These are phyloP conservation scores for Myxocyprinus asiaticus DNA, from an alignment of 2,113 vertebrate genomes.

Conservation along the genomic window DNA sequence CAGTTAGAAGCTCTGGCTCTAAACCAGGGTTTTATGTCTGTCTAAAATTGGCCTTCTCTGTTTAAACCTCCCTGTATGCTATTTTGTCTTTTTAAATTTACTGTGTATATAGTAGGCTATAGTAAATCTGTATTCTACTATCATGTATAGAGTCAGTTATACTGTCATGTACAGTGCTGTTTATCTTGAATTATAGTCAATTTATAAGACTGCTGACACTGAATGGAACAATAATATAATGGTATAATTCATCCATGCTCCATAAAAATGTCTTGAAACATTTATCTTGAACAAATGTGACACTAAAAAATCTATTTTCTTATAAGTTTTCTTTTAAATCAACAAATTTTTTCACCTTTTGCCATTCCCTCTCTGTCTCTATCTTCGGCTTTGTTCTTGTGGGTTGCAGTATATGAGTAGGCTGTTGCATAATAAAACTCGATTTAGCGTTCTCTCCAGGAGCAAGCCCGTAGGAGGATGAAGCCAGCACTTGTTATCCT, in stretches of 20 bases:
- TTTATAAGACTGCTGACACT: background rate
- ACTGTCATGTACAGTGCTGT: background rate
- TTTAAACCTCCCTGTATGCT: conserved; percentile 1
- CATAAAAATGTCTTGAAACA: background rate
- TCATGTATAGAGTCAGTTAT: background rate
- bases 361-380: background rate
- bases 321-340: no score
- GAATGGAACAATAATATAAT: background rate
- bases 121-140: background rate
- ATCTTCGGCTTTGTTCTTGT: conserved; percentile 16
- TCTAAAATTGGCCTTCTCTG: conserved; percentile 7
- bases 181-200: background rate
- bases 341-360: no score
- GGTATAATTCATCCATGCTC: background rate
- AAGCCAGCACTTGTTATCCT: conserved; percentile 47
- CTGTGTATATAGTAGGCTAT: background rate
- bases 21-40: background rate
- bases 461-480: conserved; percentile 39
- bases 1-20: background rate
- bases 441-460: conserved; percentile 36
- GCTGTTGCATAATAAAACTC: conserved; percentile 45
- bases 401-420: conserved; percentile 41
- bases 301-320: no score
- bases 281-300: no score
- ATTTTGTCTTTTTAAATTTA: background rate